Evolutionary conservation across 2,113 vertebrate species (phyloP).

Genomic region (Varanus salvator): DNA sequence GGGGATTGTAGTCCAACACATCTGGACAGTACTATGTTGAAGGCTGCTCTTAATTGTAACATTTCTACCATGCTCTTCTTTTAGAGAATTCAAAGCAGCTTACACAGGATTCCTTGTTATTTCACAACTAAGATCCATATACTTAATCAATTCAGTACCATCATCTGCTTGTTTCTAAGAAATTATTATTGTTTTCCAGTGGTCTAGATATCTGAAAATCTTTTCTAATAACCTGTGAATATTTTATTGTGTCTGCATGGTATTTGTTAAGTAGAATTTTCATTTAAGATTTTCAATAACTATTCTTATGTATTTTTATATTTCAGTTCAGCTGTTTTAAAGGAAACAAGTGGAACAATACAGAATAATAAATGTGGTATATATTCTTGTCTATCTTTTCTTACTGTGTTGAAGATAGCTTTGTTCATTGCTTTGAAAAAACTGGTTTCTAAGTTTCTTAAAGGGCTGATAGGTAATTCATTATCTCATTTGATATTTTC

Average conservation of each 20-base stretch:
- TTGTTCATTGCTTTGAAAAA: background rate
- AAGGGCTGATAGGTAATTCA: slow-evolving; percentile 3
- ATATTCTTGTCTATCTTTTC: slow-evolving; percentile 35
- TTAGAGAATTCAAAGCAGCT: background rate
- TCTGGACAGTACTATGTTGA: too few relatives aligned
- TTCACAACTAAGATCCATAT: background rate
- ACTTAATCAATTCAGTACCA: background rate
- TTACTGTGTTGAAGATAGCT: slow-evolving; percentile 2
- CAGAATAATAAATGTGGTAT: slow-evolving; percentile 74
- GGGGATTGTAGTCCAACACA: too few relatives aligned
- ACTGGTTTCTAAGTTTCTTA: background rate
- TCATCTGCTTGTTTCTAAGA: background rate
- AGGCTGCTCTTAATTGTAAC: too few relatives aligned
- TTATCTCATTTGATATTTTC: slow-evolving; percentile 31
- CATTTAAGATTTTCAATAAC: slow-evolving; percentile 28
- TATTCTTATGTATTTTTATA: slow-evolving; percentile 43
- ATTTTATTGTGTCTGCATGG: background rate
- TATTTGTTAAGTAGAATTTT: background rate
- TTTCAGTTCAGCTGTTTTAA: slow-evolving; percentile 71
- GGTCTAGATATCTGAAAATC: background rate
- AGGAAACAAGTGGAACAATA: slow-evolving; percentile 66
- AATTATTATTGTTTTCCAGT: background rate
- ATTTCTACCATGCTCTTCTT: background rate
- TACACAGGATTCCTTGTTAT: background rate
- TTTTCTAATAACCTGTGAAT: background rate